These are phyloP conservation scores for Triplophysa yarkandensis DNA, from an alignment of 2,797 vertebrate genomes.

Conservation along the genomic window DNA sequence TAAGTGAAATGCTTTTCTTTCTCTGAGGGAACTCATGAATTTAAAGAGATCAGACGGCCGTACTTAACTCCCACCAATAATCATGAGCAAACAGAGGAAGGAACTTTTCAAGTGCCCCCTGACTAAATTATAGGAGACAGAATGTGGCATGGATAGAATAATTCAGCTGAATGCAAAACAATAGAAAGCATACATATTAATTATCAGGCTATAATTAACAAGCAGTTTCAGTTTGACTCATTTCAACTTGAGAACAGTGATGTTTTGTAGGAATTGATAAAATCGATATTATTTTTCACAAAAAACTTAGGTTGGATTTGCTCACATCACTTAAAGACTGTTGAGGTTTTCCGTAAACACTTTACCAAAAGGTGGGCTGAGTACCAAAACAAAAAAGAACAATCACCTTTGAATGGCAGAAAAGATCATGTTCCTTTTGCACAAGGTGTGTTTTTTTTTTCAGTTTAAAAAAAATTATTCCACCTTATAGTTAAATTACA, in stretches of 20 bases:
- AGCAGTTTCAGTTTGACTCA: neutral
- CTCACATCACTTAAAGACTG: too few species aligned
- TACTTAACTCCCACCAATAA: slow-evolving; percentile 33
- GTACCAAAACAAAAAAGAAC: too few species aligned
- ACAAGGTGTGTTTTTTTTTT: too few species aligned
- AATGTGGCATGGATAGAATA: neutral
- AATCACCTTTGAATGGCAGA: too few species aligned
- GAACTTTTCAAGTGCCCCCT: slow-evolving; percentile 18
- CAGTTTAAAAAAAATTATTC: too few species aligned
- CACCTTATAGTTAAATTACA: too few species aligned
- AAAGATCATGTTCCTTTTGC: too few species aligned
- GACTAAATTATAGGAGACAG: slow-evolving; percentile 31
- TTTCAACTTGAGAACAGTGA: neutral
- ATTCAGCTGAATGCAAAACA: slow-evolving; percentile 6
- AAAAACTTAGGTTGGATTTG: too few species aligned
- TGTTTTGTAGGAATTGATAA: slow-evolving; percentile 2
- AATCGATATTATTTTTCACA: too few species aligned
- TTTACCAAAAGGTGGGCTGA: too few species aligned
- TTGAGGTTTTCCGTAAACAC: too few species aligned
- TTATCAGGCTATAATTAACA: slow-evolving; percentile 18
- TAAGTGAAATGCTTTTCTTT: slow-evolving; percentile 24
- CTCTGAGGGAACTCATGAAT: slow-evolving; percentile 27
- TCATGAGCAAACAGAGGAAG: slow-evolving; percentile 28
- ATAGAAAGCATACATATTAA: slow-evolving; percentile 10
- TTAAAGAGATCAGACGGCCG: slow-evolving; percentile 21